Percentiles rank a stretch among this genome's conserved stretches.
phyloP scores from a whole-genome alignment of 1,140 invertebrate species.

The Leptopilina clavipes region DNA sequence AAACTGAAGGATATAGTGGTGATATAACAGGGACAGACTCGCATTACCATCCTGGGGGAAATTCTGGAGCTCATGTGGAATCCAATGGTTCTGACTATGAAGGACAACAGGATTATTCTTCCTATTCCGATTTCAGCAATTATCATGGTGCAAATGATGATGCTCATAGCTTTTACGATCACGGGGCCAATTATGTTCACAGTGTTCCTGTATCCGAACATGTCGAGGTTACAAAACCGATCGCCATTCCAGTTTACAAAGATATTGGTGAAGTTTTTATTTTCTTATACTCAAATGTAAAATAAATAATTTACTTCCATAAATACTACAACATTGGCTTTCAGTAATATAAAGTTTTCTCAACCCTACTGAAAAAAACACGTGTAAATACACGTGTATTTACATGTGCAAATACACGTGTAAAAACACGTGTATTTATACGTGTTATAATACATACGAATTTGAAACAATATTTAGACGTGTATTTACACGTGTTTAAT shows the following conservation, averaged over 20 bases:
- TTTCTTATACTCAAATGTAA: background rate
- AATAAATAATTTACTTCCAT: too few species aligned
- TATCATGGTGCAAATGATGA: conserved; percentile 40
- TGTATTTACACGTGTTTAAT: too few species aligned
- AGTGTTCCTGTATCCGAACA: conserved; percentile 80
- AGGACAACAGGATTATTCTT: conserved; percentile 56
- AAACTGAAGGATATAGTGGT: conserved; percentile 34
- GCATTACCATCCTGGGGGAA: conserved; percentile 45
- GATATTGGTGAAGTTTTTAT: conserved; percentile 76
- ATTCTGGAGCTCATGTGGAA: conserved; percentile 40
- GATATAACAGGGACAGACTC: conserved; percentile 37
- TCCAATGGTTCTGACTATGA: conserved; percentile 48
- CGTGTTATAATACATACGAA: too few species aligned
- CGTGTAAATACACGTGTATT: too few species aligned
- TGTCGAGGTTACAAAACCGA: conserved; percentile 82
- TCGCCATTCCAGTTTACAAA: conserved; percentile 82
- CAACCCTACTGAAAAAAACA: too few species aligned
- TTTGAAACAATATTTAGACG: too few species aligned
- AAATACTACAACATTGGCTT: conserved; percentile 8
- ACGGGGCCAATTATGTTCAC: conserved; percentile 68
- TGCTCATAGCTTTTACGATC: conserved; percentile 52
- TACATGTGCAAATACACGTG: too few species aligned
- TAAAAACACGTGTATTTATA: too few species aligned
- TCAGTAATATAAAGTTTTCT: too few species aligned
- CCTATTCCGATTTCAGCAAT: conserved; percentile 53